Evolutionary conservation across 2,113 vertebrate species (phyloP).

Genomic region (Nycticorax nycticorax): DNA sequence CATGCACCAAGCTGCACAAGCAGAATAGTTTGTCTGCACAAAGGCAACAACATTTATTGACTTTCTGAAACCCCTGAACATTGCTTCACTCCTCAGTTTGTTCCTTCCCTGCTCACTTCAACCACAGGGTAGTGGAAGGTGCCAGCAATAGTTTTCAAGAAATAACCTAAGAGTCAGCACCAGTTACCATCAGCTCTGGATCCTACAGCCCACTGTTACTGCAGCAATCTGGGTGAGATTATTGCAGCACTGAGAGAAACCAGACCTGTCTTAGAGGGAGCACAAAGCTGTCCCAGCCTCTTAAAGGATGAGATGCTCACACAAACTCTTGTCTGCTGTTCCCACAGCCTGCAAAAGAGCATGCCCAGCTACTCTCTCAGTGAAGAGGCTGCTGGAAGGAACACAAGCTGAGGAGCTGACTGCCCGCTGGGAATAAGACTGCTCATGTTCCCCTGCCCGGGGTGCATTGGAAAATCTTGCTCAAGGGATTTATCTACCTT

Average conservation of each 20-base stretch:
- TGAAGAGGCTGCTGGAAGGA: background rate
- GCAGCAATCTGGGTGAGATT: background rate
- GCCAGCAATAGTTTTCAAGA: background rate
- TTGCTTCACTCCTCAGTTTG: background rate
- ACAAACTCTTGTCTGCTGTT: background rate
- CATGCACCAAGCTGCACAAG: background rate
- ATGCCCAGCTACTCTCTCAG: background rate
- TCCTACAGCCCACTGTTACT: background rate
- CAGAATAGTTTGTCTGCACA: background rate
- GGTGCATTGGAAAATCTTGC: background rate
- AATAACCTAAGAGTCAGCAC: background rate
- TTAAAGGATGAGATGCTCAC: background rate
- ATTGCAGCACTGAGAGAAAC: background rate
- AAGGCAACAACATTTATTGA: background rate
- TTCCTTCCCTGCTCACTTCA: background rate
- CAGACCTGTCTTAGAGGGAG: background rate
- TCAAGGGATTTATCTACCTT: background rate
- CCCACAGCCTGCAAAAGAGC: background rate
- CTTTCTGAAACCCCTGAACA: background rate
- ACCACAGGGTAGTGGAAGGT: background rate
- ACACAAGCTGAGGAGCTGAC: background rate
- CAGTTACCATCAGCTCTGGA: background rate
- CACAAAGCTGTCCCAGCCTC: background rate
- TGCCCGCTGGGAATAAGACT: background rate
- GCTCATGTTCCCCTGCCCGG: rapidly evolving